Conservation (phyloP, 2,888 invertebrate genomes). For the Limulus polyphemus region DNA sequence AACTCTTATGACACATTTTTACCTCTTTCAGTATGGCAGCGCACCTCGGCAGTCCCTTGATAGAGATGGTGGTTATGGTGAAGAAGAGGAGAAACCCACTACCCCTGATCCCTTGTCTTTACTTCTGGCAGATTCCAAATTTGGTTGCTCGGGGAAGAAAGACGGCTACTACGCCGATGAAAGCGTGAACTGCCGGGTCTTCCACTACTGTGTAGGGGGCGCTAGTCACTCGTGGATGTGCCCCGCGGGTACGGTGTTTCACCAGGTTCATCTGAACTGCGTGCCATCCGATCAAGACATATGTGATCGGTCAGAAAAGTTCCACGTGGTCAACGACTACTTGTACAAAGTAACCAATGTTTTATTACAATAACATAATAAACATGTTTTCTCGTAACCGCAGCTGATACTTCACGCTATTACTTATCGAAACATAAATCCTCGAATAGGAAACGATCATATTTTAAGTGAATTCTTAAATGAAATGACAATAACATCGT, state of each 20-base stretch:
- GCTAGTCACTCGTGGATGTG: conserved; percentile 76
- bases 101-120: conserved; percentile 70
- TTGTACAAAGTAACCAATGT: conserved; percentile 56
- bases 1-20: no score
- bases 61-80: no score
- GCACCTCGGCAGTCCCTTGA: no score
- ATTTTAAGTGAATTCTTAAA: no score
- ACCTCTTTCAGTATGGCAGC: no score
- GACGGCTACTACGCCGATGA: conserved; percentile 86
- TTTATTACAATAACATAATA: no score
- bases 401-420: no score
- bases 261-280: conserved; percentile 81
- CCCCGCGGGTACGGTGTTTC: conserved; percentile 78
- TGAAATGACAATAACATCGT: no score
- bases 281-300: conserved; percentile 81
- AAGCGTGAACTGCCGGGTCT: conserved; percentile 74
- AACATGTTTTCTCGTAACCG: no score
- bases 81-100: conserved; percentile 53
- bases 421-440: no score
- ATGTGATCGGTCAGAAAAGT: conserved; percentile 75
- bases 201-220: conserved; percentile 84
- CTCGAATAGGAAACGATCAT: no score
- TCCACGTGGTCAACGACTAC: conserved; percentile 84
- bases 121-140: conserved; percentile 68
- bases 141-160: conserved; percentile 62